Percentiles rank a stretch among this genome's conserved stretches.
phyloP scores from a whole-genome alignment of 2,888 invertebrate genomes.

The Tanypteryx hageni region DNA sequence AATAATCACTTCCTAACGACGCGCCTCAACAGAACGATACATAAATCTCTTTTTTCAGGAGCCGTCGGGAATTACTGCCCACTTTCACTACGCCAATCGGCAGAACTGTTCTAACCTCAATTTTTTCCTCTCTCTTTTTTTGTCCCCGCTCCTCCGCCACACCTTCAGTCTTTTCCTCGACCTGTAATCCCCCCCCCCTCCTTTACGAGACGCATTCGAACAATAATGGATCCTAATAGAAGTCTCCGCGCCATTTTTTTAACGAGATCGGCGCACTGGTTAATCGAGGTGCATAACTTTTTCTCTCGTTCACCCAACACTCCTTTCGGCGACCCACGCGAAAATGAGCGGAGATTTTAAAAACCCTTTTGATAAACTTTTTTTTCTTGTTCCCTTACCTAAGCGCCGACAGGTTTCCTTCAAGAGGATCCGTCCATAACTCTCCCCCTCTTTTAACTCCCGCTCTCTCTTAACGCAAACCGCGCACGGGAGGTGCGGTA shows the following conservation, averaged over 20 bases:
- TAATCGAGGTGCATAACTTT: background rate
- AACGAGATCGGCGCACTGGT: background rate
- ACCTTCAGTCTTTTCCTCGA: background rate
- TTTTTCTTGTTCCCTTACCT: background rate
- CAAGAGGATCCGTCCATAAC: background rate
- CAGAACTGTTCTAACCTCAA: too few relatives aligned
- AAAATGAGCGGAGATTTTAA: background rate
- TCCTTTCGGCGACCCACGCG: background rate
- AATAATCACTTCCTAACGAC: too few relatives aligned
- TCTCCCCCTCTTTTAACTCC: background rate
- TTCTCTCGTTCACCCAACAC: background rate
- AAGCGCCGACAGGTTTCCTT: slow-evolving; percentile 7
- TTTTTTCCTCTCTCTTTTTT: too few relatives aligned
- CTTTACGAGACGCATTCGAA: background rate
- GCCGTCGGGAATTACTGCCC: too few relatives aligned
- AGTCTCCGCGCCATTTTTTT: background rate
- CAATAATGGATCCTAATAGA: background rate
- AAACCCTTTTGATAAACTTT: slow-evolving; percentile 1
- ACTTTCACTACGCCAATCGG: too few relatives aligned
- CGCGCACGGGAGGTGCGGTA: background rate
- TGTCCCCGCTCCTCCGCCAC: background rate
- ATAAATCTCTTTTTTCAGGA: too few relatives aligned
- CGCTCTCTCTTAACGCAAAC: too few relatives aligned
- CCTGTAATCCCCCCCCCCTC: background rate
- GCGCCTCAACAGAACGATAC: too few relatives aligned